Base-by-base conservation (phyloP, 2,888 invertebrate species). In the Melinaea menophilus region DNA sequence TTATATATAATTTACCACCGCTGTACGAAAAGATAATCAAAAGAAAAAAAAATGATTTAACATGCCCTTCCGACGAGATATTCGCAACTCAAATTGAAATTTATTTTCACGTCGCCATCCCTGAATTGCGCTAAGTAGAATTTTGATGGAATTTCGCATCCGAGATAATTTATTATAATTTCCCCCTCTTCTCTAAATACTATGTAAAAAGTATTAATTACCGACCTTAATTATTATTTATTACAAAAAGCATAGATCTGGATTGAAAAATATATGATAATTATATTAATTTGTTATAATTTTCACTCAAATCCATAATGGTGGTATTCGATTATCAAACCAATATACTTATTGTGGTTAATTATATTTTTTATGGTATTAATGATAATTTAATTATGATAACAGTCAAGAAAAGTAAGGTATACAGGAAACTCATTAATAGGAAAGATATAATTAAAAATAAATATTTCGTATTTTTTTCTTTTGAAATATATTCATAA, bases 41-140 rank as follows among this genome's bases (percentile, higher is more conserved):
- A 61, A 59, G 45, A 63, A 56, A 58, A 55, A 63, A 60, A 64
- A 61, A 55, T 55, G 55, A 66, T 67, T 62, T 65, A 65, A 66
- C 56, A 48, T 61, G 59, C 57, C 58, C 51, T 51, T 51, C 62
- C 60, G 64, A 51, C 63, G 61, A 61, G 59, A 59, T 65, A 67
- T 81, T 76, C 81, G 77, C 79, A 79, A 79, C 81, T 80, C 78
- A 84, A 87, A 87, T 85, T 84, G 82, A 84, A 88, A 86, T 86
- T 85, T 83, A 86, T 86, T 85, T 85, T 79, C 80, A 80, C 82
- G 80, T 78, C 81, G 82, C 76, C 80, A 78, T 76, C 82, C 81
- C 82, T 88, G 86, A 88, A 86, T 88, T 88, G 84, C 86, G 83
- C 81, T 81, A 81, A 86, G 85, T 84, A 84, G 84, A 84, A 86